Conservation (phyloP, 2,113 vertebrate species). For the Blennius ocellaris region DNA sequence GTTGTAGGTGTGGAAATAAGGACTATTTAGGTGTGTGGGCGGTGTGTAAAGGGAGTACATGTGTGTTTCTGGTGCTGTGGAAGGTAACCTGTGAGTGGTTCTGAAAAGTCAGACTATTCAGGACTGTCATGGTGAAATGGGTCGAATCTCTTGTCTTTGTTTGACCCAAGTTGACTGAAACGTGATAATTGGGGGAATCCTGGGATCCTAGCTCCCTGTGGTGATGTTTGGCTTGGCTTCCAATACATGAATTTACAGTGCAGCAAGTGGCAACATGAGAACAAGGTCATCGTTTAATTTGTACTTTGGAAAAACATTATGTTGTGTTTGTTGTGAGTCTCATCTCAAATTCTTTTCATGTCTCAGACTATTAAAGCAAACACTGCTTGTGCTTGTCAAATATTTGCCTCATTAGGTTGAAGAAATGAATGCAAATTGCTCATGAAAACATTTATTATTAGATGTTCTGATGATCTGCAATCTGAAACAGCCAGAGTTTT, state of each 20-base stretch:
- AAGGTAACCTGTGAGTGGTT: neutral
- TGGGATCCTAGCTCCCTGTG: constrained; percentile 50
- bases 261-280: constrained; percentile 46
- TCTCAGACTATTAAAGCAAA: neutral
- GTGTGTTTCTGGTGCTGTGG: neutral
- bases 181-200: constrained; percentile 72
- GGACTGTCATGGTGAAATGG: constrained; percentile 59
- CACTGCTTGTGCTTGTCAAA: too few relatives aligned
- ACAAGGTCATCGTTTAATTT: constrained; percentile 54
- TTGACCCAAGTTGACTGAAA: constrained; percentile 70
- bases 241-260: constrained; percentile 52
- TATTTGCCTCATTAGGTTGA: neutral
- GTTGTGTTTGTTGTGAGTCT: constrained; percentile 2
- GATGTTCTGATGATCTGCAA: too few relatives aligned
- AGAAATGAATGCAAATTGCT: too few relatives aligned
- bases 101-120: constrained; percentile 53
- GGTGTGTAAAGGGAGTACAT: neutral
- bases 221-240: constrained; percentile 47
- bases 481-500: neutral
- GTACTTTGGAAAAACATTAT: constrained; percentile 9
- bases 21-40: neutral
- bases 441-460: too few relatives aligned
- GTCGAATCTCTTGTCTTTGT: constrained; percentile 63
- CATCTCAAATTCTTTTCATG: neutral
- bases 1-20: neutral